Conservation (phyloP, 2,888 invertebrate species). For the Oscheius myriophilus region DNA sequence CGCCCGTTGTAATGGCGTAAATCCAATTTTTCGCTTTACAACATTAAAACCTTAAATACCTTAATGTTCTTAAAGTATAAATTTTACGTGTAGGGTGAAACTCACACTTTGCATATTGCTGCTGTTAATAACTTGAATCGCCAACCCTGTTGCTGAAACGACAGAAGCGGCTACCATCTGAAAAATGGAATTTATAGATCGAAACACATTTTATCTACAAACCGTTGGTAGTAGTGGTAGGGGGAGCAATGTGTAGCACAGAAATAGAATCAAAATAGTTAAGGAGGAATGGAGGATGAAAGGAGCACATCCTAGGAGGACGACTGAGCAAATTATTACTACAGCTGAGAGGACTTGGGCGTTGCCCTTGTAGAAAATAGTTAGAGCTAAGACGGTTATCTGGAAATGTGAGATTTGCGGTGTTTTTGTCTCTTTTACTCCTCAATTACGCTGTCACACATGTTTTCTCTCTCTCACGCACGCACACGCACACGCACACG, state of each 20-base stretch:
- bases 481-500: no score
- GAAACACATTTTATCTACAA: background rate
- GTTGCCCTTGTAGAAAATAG: conserved; percentile 43
- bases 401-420: conserved; percentile 11
- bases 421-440: no score
- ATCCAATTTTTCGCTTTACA: no score
- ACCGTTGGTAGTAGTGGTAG: conserved; percentile 63
- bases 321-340: conserved; percentile 41
- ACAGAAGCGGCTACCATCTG: conserved; percentile 52
- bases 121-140: conserved; percentile 44
- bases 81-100: no score
- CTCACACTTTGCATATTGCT: conserved; percentile 34
- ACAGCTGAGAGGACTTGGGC: conserved; percentile 43
- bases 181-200: background rate
- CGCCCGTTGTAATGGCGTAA: no score
- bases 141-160: conserved; percentile 52
- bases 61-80: no score
- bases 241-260: conserved; percentile 64
- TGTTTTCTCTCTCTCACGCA: no score
- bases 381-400: conserved; percentile 32
- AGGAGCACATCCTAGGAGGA: conserved; percentile 45
- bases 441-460: no score
- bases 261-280: conserved; percentile 59
- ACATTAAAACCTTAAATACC: no score
- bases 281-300: conserved; percentile 49